These are phyloP conservation scores for Teleiodes luculella DNA, from an alignment of 2,888 invertebrate genomes.

Conservation along the genomic window DNA sequence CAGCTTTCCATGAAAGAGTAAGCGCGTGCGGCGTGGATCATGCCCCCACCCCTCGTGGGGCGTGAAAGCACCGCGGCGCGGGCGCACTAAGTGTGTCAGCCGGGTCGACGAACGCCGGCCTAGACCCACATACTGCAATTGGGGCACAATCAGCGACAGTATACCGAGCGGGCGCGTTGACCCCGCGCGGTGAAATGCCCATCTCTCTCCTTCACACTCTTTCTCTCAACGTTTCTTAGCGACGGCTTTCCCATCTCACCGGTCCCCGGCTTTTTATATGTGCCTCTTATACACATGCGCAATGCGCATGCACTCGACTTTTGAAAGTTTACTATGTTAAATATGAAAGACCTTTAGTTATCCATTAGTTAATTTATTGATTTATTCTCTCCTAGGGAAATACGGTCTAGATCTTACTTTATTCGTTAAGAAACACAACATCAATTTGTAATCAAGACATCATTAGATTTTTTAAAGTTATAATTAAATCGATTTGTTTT, in stretches of 20 bases:
- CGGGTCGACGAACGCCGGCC: constrained; percentile 79
- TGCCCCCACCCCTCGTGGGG: constrained; percentile 59
- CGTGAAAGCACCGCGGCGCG: constrained; percentile 73
- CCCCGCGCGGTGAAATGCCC: constrained; percentile 75
- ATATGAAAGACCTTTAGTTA: too few relatives aligned
- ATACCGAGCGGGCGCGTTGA: constrained; percentile 71
- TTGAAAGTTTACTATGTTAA: background rate
- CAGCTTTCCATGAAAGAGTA: constrained; percentile 59
- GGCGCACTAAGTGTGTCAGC: constrained; percentile 71
- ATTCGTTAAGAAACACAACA: too few relatives aligned
- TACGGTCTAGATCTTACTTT: background rate
- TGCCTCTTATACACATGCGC: constrained; percentile 15
- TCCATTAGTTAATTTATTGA: too few relatives aligned
- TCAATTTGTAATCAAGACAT: too few relatives aligned
- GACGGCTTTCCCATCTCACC: constrained; percentile 60
- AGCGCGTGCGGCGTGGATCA: constrained; percentile 19
- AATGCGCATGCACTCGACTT: background rate
- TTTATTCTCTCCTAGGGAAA: too few relatives aligned
- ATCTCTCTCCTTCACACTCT: constrained; percentile 75
- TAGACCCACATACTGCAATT: constrained; percentile 78
- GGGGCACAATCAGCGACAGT: constrained; percentile 79
- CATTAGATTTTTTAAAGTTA: too few relatives aligned
- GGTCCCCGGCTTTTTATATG: constrained; percentile 23
- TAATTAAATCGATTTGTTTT: too few relatives aligned
- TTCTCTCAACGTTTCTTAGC: constrained; percentile 63